Percentiles rank a stretch among this genome's conserved stretches.
These are phyloP conservation scores for Cyprinodon brontotheroides DNA, from an alignment of 2,113 vertebrate genomes.

Conservation along the genomic window DNA sequence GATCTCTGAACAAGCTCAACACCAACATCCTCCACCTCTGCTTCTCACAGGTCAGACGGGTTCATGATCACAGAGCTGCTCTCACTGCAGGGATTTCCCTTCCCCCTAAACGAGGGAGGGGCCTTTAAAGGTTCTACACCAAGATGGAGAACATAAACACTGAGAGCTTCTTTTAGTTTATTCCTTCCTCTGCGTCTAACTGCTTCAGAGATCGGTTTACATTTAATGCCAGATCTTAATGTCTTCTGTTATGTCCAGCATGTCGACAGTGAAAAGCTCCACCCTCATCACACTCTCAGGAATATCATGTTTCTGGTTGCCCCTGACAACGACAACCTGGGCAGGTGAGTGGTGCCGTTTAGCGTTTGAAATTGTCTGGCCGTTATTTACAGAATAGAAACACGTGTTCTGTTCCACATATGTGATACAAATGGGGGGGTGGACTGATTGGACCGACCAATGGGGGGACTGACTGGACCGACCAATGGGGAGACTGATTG, in stretches of 20 bases:
- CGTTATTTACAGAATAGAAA: no score
- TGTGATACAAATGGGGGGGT: neutral
- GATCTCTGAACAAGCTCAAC: conserved; percentile 94
- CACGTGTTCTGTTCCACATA: neutral
- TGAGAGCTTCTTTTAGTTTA: no score
- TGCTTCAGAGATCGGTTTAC: neutral
- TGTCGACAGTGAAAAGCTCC: conserved; percentile 92
- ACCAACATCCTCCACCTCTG: conserved; percentile 96
- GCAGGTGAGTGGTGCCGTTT: conserved; percentile 84
- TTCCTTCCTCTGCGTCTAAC: no score
- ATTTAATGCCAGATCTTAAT: no score
- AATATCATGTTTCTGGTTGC: conserved; percentile 98
- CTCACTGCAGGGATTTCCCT: neutral
- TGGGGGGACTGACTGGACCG: neutral
- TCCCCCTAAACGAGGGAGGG: no score
- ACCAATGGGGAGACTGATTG: neutral
- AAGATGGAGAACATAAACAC: no score
- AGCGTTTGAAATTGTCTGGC: no score
- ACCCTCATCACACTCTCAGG: conserved; percentile 96
- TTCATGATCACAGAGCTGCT: neutral
- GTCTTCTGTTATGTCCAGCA: conserved; percentile 76
- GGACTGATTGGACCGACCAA: no score
- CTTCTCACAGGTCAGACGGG: conserved; percentile 89
- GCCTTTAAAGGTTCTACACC: no score
- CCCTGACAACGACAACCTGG: conserved; percentile 88